Evolutionary conservation across 2,888 invertebrate species (phyloP), one percentile per base, ranked within the genome.

Genomic region (Drosophila rubida): DNA sequence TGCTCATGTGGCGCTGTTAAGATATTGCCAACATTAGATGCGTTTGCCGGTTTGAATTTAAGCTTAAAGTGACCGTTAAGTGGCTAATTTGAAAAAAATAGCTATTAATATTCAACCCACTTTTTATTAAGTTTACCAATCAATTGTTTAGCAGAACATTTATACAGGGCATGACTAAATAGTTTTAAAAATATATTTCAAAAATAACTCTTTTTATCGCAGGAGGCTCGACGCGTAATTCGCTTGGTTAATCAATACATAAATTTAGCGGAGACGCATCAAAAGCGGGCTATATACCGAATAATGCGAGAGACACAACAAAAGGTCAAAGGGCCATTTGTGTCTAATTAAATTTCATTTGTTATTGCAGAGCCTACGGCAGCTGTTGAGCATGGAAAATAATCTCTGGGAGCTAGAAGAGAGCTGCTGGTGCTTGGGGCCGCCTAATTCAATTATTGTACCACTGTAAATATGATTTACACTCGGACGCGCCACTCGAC

Each of bases 401-500:
- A 32, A 45, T 53, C 32, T 37, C 35, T 45, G 14, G 54, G 11
- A 44, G 49, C 41, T 25, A 32, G 32, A 27, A 45, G 19, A 27
- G 16, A 30, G 39, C 25, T 32, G 37, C 32, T 54, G 58, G 27
- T 53, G 59, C 53, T 62, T 48, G 68, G 51, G 54, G 60, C 42
- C 39, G 50, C 62, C 70, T 85, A 87, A 89, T 88, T 88, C 67
- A 88, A 89, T 89, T 89, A 87, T 78, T 78, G 79, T 75, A 78
- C 80, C 83, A 86, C 87, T 88, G 89, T 85, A 85, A 88, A 88
- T 80, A 78, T 88, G 87, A 88, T 88, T 85, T 89, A 75, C 69
- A 79, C 76, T 69, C 60, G 64, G 55, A 68, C 48, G 50, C 27
- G 63, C 45, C 58, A 44, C 58, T 58, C 48, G 49, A 41, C 58